These are phyloP conservation scores for Rutilus rutilus DNA, from an alignment of 2,113 vertebrate genomes.

Conservation along the genomic window DNA sequence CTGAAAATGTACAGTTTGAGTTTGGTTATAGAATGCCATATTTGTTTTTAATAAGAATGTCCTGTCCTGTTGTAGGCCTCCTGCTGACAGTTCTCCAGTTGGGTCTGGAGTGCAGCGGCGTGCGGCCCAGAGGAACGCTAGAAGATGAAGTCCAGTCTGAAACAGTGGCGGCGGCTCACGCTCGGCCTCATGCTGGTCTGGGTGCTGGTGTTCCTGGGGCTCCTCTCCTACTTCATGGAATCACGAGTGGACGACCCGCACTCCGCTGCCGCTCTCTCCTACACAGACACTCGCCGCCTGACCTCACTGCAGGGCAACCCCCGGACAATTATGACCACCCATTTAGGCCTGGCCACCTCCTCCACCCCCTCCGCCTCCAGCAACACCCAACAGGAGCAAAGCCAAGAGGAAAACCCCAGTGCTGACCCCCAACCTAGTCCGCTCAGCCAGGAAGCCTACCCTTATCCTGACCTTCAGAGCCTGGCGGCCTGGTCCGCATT, in stretches of 20 bases:
- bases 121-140: conserved; percentile 23
- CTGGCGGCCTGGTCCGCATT: conserved; percentile 77
- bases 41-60: neutral
- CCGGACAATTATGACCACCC: conserved; percentile 81
- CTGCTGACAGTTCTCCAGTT: conserved; percentile 59
- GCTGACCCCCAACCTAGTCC: conserved; percentile 58
- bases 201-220: conserved; percentile 88
- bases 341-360: conserved; percentile 67
- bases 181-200: conserved; percentile 91
- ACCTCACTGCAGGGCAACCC: conserved; percentile 84
- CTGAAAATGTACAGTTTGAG: no score
- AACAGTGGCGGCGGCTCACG: conserved; percentile 92
- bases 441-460: conserved; percentile 62
- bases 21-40: no score
- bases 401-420: conserved; percentile 58
- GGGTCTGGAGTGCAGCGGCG: conserved; percentile 32
- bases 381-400: conserved; percentile 42
- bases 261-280: conserved; percentile 79
- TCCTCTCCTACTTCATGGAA: conserved; percentile 94
- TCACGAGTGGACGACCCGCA: conserved; percentile 81
- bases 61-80: conserved; percentile 46
- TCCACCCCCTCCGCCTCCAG: conserved; percentile 59
- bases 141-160: conserved; percentile 92
- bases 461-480: conserved; percentile 71
- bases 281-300: conserved; percentile 86